Conservation (phyloP, 2,888 invertebrate genomes). For the Cistogaster globosa region DNA sequence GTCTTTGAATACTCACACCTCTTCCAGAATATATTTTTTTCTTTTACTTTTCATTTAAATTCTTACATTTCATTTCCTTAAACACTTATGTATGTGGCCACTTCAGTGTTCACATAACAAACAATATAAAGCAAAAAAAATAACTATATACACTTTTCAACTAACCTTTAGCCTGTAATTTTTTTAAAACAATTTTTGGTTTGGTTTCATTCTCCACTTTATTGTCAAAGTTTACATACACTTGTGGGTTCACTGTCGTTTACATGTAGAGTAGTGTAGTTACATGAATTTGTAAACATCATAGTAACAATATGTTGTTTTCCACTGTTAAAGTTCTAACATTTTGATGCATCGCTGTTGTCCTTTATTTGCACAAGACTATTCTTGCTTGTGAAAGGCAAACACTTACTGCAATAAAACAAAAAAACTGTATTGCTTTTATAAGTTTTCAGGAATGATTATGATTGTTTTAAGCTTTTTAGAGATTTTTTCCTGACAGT, state of each 20-base stretch:
- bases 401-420: too few relatives aligned
- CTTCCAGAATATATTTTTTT: neutral
- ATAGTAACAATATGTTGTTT: constrained; percentile 15
- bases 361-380: neutral
- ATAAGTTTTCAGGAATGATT: constrained; percentile 5
- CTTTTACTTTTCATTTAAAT: neutral
- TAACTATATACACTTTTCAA: constrained; percentile 18
- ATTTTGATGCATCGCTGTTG: neutral
- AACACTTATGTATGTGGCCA: constrained; percentile 13
- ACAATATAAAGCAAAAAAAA: neutral
- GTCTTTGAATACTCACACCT: constrained; percentile 1
- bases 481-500: neutral
- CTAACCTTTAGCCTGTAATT: constrained; percentile 47
- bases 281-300: neutral
- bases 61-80: constrained; percentile 27
- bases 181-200: constrained; percentile 20
- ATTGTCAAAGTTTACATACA: neutral
- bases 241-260: neutral
- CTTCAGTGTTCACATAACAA: constrained; percentile 52
- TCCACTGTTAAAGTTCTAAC: neutral
- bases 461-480: neutral
- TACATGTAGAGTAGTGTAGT: neutral
- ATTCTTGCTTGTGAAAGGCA: neutral
- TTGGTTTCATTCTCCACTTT: constrained; percentile 45
- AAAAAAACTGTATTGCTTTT: neutral